Conservation (phyloP, 1,140 invertebrate species). For the Drosophila nannoptera region DNA sequence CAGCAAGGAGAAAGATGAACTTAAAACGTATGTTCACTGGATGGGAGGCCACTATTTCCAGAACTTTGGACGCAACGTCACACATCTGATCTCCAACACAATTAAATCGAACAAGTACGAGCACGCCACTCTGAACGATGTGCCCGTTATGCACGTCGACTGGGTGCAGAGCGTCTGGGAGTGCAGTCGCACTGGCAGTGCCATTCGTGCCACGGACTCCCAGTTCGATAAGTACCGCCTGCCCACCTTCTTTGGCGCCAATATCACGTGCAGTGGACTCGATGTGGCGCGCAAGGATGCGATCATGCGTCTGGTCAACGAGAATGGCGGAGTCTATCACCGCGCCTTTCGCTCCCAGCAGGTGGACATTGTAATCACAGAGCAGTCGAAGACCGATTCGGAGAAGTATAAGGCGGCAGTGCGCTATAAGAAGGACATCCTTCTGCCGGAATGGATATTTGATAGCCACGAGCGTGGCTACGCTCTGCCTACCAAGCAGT, state of each 20-base stretch:
- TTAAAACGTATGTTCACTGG: constrained; percentile 86
- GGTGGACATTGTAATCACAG: constrained; percentile 77
- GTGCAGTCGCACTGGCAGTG: constrained; percentile 79
- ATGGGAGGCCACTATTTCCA: constrained; percentile 91
- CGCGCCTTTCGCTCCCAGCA: constrained; percentile 80
- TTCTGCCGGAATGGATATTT: constrained; percentile 87
- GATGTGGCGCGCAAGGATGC: constrained; percentile 82
- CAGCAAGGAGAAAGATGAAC: constrained; percentile 82
- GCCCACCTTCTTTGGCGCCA: constrained; percentile 89
- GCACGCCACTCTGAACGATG: constrained; percentile 85
- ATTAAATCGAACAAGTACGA: constrained; percentile 87
- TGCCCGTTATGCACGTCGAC: constrained; percentile 87
- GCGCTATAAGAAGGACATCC: constrained; percentile 86
- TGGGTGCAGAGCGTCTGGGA: constrained; percentile 92
- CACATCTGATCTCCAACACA: constrained; percentile 90
- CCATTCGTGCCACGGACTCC: constrained; percentile 83
- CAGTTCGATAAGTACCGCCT: constrained; percentile 85
- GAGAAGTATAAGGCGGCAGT: constrained; percentile 90
- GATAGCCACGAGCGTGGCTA: constrained; percentile 87
- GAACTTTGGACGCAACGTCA: constrained; percentile 85
- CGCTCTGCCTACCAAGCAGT: constrained; percentile 85
- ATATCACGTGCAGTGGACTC: constrained; percentile 89
- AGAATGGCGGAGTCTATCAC: constrained; percentile 84
- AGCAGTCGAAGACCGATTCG: constrained; percentile 82
- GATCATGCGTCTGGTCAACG: constrained; percentile 86